A percentile compares a stretch with the other conserved stretches of the same genome.
phyloP scores from a whole-genome alignment of 1,140 invertebrate species.

The Ips typographus region DNA sequence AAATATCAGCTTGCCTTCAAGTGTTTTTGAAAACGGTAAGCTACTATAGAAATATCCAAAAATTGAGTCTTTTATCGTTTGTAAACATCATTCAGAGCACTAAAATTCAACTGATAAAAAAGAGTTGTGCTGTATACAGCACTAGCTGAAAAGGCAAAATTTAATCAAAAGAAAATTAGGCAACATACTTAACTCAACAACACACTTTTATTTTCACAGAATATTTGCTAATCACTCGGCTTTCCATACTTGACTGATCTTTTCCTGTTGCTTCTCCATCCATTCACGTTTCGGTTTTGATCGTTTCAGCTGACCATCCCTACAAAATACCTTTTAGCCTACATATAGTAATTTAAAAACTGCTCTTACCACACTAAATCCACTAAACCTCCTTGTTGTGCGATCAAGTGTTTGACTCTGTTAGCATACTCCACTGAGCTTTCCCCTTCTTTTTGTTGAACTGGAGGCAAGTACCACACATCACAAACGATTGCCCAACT shows the following conservation, averaged over 20 bases:
- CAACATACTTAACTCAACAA: not conserved
- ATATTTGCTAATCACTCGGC: conserved; percentile 58
- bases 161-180: not conserved
- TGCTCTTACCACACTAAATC: conserved; percentile 88
- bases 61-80: too few relatives aligned
- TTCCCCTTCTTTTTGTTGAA: conserved; percentile 78
- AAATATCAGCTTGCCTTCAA: too few relatives aligned
- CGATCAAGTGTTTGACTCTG: conserved; percentile 92
- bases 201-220: not conserved
- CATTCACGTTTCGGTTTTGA: conserved; percentile 91
- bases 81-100: too few relatives aligned
- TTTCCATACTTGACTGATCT: conserved; percentile 87
- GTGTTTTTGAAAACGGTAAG: too few relatives aligned
- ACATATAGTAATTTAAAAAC: not conserved
- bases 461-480: conserved; percentile 98
- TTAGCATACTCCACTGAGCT: conserved; percentile 93
- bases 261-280: conserved; percentile 89
- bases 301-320: conserved; percentile 92
- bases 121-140: too few relatives aligned
- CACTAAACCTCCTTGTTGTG: conserved; percentile 89
- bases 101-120: too few relatives aligned
- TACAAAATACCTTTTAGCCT: conserved; percentile 48
- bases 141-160: not conserved
- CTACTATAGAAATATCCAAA: too few relatives aligned
- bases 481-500: conserved; percentile 99